Base-by-base conservation (phyloP, 1,140 invertebrate species). In the Cydia splendana region DNA sequence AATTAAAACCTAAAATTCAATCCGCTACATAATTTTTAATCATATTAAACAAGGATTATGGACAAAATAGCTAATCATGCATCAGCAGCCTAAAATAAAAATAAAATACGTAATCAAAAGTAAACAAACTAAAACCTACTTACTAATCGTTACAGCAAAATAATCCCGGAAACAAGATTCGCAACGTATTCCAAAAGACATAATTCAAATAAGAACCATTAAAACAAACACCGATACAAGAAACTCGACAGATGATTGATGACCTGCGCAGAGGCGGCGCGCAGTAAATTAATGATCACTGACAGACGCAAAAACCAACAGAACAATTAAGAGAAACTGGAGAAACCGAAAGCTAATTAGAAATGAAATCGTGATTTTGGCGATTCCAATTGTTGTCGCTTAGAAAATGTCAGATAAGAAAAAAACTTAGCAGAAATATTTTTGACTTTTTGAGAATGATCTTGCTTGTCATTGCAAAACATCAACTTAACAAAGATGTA, bases 171-270 rank as follows among this genome's bases (percentile, higher is more conserved):
- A 62, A 62, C 57, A 62, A 10, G 57, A 62, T 62, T 62, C 18
- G 57, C 57, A 62, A 62, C 57, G 20, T 24, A 62, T 62, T 62
- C 57, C 57, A 24, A 62, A 62, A 62, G 57, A 62, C 57, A 71
- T 71, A 38, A 71, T 45, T 71, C 67, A 71, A 71, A 71, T 71
- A 5, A 15, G 34, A 38, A 38, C 67, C 67, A 71, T 38, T 38
- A 34, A 71, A 71, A 71, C 67, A 71, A 71, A 71, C 34, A 71
- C 34, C 67, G 67, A 71, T 71, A 71, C 67, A 71, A 71, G 67
- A n/a, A 71, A 71, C 67, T 71, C 34, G 67, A 71, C 67, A 71
- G 67, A 71, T 71, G 67, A 71, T 71, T 71, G 67, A 71, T 71
- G 67, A 71, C 34, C n/a, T 38, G 24, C 65, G 65, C 30, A 38